Evolutionary conservation across 2,888 invertebrate species (phyloP).

Genomic region (Eupithecia tripunctaria): DNA sequence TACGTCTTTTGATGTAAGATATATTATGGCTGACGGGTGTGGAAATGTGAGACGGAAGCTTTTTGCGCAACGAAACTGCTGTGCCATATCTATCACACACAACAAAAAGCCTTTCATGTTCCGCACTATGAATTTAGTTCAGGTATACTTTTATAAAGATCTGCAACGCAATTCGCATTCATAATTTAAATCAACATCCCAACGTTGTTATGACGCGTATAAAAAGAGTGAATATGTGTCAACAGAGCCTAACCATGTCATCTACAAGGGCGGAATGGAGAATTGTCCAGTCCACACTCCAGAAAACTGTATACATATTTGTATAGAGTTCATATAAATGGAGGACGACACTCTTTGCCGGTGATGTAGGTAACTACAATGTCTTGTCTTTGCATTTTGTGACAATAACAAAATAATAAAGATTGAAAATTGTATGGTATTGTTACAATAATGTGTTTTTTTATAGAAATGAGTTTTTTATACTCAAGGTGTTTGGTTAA

Average conservation of each 20-base stretch:
- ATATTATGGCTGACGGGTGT: conserved; percentile 8
- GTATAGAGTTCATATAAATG: conserved; percentile 32
- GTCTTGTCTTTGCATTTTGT: conserved; percentile 24
- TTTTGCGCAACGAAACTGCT: conserved; percentile 16
- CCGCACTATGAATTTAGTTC: background rate
- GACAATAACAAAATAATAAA: conserved; percentile 23
- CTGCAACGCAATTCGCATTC: background rate
- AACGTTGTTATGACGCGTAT: conserved; percentile 17
- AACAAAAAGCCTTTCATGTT: background rate
- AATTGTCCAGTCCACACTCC: conserved; percentile 35
- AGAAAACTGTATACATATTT: conserved; percentile 29
- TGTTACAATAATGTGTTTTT: conserved; percentile 20
- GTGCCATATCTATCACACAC: conserved; percentile 11
- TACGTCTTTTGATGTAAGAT: conserved; percentile 9
- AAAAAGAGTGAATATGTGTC: conserved; percentile 27
- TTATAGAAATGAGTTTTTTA: conserved; percentile 15
- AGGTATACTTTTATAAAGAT: background rate
- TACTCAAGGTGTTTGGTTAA: conserved; percentile 17
- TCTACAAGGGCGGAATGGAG: conserved; percentile 33
- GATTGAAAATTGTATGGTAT: conserved; percentile 31
- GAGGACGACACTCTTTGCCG: conserved; percentile 29
- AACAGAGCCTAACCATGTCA: conserved; percentile 37
- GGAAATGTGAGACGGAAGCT: conserved; percentile 19
- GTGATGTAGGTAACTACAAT: conserved; percentile 21
- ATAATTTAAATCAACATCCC: conserved; percentile 6